phyloP scores from a whole-genome alignment of 2,888 invertebrate species.

The Pteria penguin region DNA sequence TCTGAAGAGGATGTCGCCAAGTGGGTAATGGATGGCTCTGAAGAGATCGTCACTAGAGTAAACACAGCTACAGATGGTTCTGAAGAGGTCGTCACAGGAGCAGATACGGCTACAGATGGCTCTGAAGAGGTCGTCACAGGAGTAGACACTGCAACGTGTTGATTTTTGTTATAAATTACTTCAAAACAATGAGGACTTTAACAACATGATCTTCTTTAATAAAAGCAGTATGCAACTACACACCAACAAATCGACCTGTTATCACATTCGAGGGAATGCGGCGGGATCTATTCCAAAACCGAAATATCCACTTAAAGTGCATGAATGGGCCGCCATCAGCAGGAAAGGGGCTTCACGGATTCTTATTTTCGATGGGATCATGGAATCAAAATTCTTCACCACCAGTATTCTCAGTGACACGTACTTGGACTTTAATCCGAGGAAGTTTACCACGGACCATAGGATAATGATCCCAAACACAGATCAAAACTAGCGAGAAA shows the following conservation, averaged over 20 bases:
- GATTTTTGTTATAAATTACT: conserved; percentile 36
- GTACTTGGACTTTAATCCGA: conserved; percentile 19
- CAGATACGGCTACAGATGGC: too few relatives aligned
- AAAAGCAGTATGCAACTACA: conserved; percentile 40
- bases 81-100: too few relatives aligned
- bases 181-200: conserved; percentile 29
- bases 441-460: conserved; percentile 29
- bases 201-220: conserved; percentile 45
- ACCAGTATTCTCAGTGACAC: conserved; percentile 19
- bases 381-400: conserved; percentile 34
- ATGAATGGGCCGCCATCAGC: conserved; percentile 43
- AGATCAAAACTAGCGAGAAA: conserved; percentile 20
- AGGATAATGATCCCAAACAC: conserved; percentile 45
- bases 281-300: conserved; percentile 27
- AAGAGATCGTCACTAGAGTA: too few relatives aligned
- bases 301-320: conserved; percentile 39
- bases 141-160: too few relatives aligned
- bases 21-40: too few relatives aligned
- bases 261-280: too few relatives aligned
- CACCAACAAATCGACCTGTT: conserved; percentile 25
- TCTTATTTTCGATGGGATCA: conserved; percentile 40
- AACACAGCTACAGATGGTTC: too few relatives aligned
- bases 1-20: too few relatives aligned
- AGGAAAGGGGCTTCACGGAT: conserved; percentile 26
- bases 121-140: too few relatives aligned